Percentiles rank a stretch among this genome's conserved stretches.
These are phyloP conservation scores for Drosophila pseudotalamancana DNA, from an alignment of 2,888 invertebrate genomes.

Conservation along the genomic window DNA sequence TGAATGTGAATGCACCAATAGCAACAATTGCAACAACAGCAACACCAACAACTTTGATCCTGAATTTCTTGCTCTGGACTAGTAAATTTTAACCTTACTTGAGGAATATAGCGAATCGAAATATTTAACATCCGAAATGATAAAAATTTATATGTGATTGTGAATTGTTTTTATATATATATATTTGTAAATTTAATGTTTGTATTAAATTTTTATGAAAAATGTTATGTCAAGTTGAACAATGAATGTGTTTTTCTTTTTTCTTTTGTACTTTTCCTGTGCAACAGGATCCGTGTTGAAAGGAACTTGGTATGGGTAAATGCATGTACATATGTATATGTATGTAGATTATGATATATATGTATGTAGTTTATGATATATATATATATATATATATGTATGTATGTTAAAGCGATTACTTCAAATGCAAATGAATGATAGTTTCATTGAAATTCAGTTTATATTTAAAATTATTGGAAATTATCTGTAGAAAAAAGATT, in stretches of 20 bases:
- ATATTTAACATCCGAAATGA: constrained; percentile 74
- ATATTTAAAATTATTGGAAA: constrained; percentile 3
- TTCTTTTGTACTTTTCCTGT: constrained; percentile 26
- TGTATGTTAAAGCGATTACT: constrained; percentile 1
- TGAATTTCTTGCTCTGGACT: constrained; percentile 76
- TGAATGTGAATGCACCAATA: constrained; percentile 45
- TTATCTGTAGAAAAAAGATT: constrained; percentile 41
- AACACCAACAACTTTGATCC: constrained; percentile 66
- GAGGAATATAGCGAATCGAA: constrained; percentile 75
- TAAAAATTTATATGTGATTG: constrained; percentile 78
- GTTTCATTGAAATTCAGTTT: neutral
- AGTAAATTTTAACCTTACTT: constrained; percentile 75
- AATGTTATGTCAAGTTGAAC: constrained; percentile 76
- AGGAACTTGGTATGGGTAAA: constrained; percentile 36
- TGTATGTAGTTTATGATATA: neutral
- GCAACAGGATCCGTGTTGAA: constrained; percentile 27
- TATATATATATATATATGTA: constrained; percentile 11
- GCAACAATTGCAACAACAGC: constrained; percentile 27
- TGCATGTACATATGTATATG: constrained; percentile 11
- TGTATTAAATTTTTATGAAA: constrained; percentile 77
- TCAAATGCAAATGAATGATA: constrained; percentile 3
- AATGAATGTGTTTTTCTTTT: constrained; percentile 26
- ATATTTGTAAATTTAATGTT: constrained; percentile 77
- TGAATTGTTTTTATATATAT: constrained; percentile 75
- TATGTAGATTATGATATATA: neutral